Percentiles rank a stretch among this genome's conserved stretches.
Evolutionary conservation across 2,888 invertebrate genomes (phyloP).

Genomic region (Lasioglossum calceatum): DNA sequence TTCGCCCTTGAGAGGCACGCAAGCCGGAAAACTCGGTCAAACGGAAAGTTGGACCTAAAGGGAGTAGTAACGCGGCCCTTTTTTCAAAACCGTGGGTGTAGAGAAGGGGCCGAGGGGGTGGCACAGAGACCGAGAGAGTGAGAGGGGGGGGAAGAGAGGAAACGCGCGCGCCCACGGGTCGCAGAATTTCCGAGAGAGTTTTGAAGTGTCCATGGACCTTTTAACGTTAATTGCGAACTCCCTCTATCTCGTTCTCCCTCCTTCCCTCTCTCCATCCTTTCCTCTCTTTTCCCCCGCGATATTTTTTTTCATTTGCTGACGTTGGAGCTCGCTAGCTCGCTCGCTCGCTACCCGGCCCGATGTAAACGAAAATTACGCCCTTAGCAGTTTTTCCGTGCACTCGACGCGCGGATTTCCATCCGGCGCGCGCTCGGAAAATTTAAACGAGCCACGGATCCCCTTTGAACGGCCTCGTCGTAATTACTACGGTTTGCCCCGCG

Average conservation of each 20-base stretch:
- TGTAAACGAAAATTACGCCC: conserved; percentile 71
- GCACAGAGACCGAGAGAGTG: not conserved
- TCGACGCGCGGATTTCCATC: conserved; percentile 55
- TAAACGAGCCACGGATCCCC: conserved; percentile 62
- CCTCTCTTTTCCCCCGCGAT: conserved; percentile 32
- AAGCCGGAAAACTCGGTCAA: conserved; percentile 73
- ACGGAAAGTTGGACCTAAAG: conserved; percentile 73
- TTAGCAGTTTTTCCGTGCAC: conserved; percentile 61
- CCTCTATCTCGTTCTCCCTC: conserved; percentile 30
- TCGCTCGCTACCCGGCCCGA: conserved; percentile 43
- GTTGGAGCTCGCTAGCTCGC: conserved; percentile 11
- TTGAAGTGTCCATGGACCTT: conserved; percentile 73
- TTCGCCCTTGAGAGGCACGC: conserved; percentile 69
- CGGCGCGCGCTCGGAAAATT: conserved; percentile 57
- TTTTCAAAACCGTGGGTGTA: conserved; percentile 53
- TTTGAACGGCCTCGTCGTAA: conserved; percentile 59
- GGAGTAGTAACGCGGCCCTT: conserved; percentile 69
- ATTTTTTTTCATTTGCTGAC: conserved; percentile 13
- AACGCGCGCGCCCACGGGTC: conserved; percentile 58
- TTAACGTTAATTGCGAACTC: conserved; percentile 74
- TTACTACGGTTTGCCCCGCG: conserved; percentile 50
- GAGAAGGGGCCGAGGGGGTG: not conserved
- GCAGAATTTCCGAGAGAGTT: conserved; percentile 67
- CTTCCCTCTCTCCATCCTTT: not conserved
- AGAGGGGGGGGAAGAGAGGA: not conserved